These are phyloP conservation scores for Xanthia icteritia DNA, from an alignment of 2,888 invertebrate genomes.

Conservation along the genomic window DNA sequence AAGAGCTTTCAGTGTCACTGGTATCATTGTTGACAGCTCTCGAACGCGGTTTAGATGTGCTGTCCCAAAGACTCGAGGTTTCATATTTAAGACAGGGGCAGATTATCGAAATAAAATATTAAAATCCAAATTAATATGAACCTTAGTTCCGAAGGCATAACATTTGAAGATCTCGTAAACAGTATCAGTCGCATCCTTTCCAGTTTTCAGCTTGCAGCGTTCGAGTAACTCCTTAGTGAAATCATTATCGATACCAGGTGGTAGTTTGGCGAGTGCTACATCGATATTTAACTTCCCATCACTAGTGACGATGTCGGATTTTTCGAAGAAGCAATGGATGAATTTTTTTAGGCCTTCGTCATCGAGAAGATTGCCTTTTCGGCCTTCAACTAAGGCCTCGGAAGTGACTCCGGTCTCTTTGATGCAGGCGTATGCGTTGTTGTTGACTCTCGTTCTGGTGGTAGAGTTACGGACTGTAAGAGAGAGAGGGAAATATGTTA, in stretches of 20 bases:
- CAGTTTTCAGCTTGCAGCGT: neutral
- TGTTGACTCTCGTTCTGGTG: neutral
- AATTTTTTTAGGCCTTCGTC: neutral
- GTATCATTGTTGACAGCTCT: no score
- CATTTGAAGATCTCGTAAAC: slow-evolving; percentile 15
- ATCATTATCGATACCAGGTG: neutral
- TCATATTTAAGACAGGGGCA: no score
- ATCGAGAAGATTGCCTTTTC: neutral
- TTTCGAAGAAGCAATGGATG: neutral
- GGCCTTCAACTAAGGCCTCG: neutral
- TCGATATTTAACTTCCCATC: slow-evolving; percentile 16
- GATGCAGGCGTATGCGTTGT: neutral
- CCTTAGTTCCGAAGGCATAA: neutral
- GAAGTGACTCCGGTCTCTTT: neutral
- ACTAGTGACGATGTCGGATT: neutral
- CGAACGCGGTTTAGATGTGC: no score
- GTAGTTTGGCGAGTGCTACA: neutral
- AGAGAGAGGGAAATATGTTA: neutral
- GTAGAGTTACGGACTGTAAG: neutral
- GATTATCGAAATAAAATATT: neutral
- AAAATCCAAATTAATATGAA: neutral
- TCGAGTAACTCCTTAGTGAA: neutral
- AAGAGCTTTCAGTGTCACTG: no score
- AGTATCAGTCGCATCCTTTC: neutral
- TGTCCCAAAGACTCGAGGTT: neutral